Percentiles rank a stretch among this genome's conserved stretches.
These are phyloP conservation scores for Helicorthomorpha holstii DNA, from an alignment of 1,140 invertebrate species.

Conservation along the genomic window DNA sequence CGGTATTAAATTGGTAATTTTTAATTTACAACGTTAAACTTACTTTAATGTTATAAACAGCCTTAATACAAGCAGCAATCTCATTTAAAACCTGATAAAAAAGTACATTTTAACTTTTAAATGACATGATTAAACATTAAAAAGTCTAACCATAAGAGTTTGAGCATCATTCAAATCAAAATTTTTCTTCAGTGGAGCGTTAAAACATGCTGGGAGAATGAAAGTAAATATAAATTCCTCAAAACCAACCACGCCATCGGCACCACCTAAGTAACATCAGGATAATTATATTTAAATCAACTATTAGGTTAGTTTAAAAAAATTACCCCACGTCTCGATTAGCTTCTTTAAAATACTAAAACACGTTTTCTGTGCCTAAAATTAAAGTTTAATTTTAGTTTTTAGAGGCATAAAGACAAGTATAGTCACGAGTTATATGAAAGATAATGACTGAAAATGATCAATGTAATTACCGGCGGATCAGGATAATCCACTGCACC, in stretches of 20 bases:
- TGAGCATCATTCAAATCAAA: constrained; percentile 39
- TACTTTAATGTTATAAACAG: constrained; percentile 27
- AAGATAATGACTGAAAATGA: not conserved
- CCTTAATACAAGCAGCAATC: constrained; percentile 26
- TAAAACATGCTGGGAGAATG: constrained; percentile 37
- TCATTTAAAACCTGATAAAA: constrained; percentile 26
- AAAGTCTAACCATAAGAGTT: constrained; percentile 18
- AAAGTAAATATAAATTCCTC: constrained; percentile 33
- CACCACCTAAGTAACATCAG: constrained; percentile 18
- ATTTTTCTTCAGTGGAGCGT: constrained; percentile 33
- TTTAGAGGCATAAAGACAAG: too few species aligned
- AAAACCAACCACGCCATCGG: constrained; percentile 26
- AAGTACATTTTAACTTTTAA: constrained; percentile 1
- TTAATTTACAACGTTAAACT: constrained; percentile 12
- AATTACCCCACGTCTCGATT: constrained; percentile 32
- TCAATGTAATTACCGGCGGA: constrained; percentile 26
- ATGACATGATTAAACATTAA: not conserved
- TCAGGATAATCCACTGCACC: constrained; percentile 36
- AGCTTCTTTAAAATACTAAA: constrained; percentile 35
- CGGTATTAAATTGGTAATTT: constrained; percentile 5
- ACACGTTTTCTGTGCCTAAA: constrained; percentile 34
- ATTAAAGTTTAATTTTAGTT: constrained; percentile 1
- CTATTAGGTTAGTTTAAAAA: constrained; percentile 1
- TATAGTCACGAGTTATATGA: too few species aligned
- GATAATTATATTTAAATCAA: constrained; percentile 1